These are phyloP conservation scores for Chironomus striatipennis DNA, from an alignment of 1,140 invertebrate genomes.

Conservation along the genomic window DNA sequence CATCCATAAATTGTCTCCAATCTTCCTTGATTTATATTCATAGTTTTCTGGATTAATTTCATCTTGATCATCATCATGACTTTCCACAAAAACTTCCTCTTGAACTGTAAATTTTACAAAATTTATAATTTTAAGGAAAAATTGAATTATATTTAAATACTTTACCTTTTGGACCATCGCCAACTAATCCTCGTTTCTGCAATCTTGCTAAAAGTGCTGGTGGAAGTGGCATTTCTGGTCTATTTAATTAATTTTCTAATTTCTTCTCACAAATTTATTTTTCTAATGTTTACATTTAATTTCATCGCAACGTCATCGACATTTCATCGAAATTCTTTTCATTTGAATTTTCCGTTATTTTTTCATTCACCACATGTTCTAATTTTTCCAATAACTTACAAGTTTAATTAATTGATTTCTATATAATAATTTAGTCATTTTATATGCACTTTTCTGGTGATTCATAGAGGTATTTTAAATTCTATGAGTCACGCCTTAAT, in stretches of 20 bases:
- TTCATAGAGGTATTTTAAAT: too few species aligned
- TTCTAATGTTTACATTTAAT: not conserved
- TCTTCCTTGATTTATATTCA: slow-evolving; percentile 34
- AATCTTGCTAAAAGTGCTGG: slow-evolving; percentile 74
- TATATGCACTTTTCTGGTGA: too few species aligned
- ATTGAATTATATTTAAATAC: slow-evolving; percentile 26
- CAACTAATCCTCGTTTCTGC: slow-evolving; percentile 73
- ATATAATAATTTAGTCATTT: too few species aligned
- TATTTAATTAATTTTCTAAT: not conserved
- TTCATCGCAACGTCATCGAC: too few species aligned
- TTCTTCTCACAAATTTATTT: not conserved
- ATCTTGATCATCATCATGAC: slow-evolving; percentile 55
- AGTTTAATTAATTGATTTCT: too few species aligned
- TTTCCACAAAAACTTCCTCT: slow-evolving; percentile 83
- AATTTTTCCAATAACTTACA: too few species aligned
- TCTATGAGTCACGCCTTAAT: too few species aligned
- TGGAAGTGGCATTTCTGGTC: slow-evolving; percentile 68
- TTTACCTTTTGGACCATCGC: slow-evolving; percentile 34
- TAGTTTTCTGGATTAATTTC: slow-evolving; percentile 30
- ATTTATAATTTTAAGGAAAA: slow-evolving; percentile 27
- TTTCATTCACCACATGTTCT: too few species aligned
- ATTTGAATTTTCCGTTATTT: too few species aligned
- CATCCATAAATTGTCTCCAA: slow-evolving; percentile 43
- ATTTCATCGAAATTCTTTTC: too few species aligned
- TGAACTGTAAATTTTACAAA: slow-evolving; percentile 33